Percentiles rank a stretch among this genome's conserved stretches.
Conservation (phyloP, 2,797 vertebrate genomes). For the Poecilia picta region DNA sequence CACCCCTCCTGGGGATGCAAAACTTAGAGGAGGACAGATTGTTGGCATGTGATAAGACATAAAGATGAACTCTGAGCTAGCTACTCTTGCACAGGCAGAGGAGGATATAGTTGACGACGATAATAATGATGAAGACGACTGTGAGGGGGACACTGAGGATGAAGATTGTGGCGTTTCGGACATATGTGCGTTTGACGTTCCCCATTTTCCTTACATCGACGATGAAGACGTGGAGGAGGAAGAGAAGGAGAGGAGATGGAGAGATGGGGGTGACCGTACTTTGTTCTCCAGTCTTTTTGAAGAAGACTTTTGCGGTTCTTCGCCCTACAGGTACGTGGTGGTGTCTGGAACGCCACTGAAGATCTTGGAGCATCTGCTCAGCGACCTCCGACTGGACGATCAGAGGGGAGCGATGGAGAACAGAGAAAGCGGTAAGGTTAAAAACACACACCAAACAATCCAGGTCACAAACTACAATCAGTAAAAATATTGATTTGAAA, state of each 20-base stretch:
- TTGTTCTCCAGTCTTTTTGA: conserved; percentile 82
- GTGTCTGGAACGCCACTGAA: conserved; percentile 97
- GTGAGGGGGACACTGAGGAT: conserved; percentile 40
- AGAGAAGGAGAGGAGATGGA: conserved; percentile 36
- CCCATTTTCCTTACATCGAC: conserved; percentile 84
- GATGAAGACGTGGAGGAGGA: conserved; percentile 54
- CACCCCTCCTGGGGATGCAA: conserved; percentile 27
- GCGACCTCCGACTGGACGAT: conserved; percentile 92
- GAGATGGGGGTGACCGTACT: conserved; percentile 7
- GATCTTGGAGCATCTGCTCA: conserved; percentile 96
- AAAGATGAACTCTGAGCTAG: conserved; percentile 83
- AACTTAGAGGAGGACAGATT: conserved; percentile 53
- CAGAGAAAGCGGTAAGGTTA: conserved; percentile 90
- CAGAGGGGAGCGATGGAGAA: conserved; percentile 81
- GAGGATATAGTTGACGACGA: conserved; percentile 73
- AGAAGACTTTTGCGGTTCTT: conserved; percentile 78
- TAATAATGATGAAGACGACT: conserved; percentile 26
- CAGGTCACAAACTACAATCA: background rate
- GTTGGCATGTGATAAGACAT: conserved; percentile 61
- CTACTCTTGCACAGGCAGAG: conserved; percentile 79
- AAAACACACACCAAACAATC: background rate
- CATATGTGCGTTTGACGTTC: conserved; percentile 88
- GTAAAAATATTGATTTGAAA: background rate
- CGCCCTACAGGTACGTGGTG: conserved; percentile 92
- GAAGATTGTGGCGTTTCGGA: conserved; percentile 37